Evolutionary conservation across 2,888 invertebrate species (phyloP), one percentile per base, ranked within the genome.

Genomic region (Oscheius myriophilus): DNA sequence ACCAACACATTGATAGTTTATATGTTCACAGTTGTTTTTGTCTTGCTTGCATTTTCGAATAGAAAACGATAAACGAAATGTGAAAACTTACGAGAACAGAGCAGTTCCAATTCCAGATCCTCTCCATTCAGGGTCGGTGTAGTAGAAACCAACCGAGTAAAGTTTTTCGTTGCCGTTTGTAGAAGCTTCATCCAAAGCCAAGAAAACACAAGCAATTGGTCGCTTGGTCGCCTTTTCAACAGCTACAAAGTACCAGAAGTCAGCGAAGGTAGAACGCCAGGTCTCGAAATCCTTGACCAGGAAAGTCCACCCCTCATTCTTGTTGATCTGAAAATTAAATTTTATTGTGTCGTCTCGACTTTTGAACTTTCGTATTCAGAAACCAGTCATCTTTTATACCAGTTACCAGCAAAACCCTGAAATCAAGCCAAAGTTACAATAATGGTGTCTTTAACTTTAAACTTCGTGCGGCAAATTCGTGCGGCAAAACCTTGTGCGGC

Each of bases 131-230:
- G 51, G 62, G 2, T 52, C 58, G 18, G 64, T 65, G 51, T 73
- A 73, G 61, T 58, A 70, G 62, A 70, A 67, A 58, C 73, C 73
- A 26, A 73, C 54, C 0, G 73, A 70, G 62, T 66, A 73, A 3
- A 73, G 64, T 3, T 67, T 64, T 26, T 68, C 73, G 11, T 70
- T 62, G 1, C 33, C 53, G 6, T 43, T 58, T 46, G 62, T 67
- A 55, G 67, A 70, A 41, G 70, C 52, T 21, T 63, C 41, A 25
- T 51, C 39, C 12, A 63, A 65, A 12, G 65, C 64, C 39, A 73
- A 39, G 18, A 67, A 70, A 18, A 73, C 70, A 0, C 59, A 61
- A 1, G 70, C 67, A 7, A 62, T 70, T 2, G 70, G 58, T 23
- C 67, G 67, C 1, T 43, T 21, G 16, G 59, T 69, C 42, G 43